Percentiles rank a stretch among this genome's conserved stretches.
Conservation (phyloP, 2,113 vertebrate species). For the Bujurquina vittata region DNA sequence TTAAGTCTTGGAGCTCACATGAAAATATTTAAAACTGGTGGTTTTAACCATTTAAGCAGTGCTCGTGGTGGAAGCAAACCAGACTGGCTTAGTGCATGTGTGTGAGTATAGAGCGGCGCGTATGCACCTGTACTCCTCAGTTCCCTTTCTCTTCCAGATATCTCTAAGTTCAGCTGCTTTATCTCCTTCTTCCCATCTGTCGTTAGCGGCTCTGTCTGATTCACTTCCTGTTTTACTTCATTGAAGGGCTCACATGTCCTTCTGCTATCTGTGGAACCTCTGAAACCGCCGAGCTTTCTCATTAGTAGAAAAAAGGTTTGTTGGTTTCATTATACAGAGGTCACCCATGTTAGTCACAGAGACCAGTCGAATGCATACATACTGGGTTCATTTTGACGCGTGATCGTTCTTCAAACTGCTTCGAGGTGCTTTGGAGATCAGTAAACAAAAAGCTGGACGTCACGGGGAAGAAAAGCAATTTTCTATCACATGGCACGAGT, state of each 20-base stretch:
- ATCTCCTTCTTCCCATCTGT: background rate
- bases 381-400: background rate
- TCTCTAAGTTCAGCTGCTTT: background rate
- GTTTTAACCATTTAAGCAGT: background rate
- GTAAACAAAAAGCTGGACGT: background rate
- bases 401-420: background rate
- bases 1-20: background rate
- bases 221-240: background rate
- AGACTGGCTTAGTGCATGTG: background rate
- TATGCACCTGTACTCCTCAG: background rate
- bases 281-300: background rate
- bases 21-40: background rate
- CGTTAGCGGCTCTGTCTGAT: constrained; percentile 3
- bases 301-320: background rate
- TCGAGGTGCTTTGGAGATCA: background rate
- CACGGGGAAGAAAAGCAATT: constrained; percentile 6
- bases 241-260: background rate
- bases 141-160: background rate
- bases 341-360: no score
- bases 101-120: no score
- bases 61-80: background rate
- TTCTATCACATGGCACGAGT: background rate
- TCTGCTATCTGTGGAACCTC: background rate
- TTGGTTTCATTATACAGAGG: background rate
- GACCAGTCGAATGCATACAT: no score